Evolutionary conservation across 2,888 invertebrate genomes (phyloP), one percentile per base, ranked within the genome.

Genomic region (Hypena proboscidalis): DNA sequence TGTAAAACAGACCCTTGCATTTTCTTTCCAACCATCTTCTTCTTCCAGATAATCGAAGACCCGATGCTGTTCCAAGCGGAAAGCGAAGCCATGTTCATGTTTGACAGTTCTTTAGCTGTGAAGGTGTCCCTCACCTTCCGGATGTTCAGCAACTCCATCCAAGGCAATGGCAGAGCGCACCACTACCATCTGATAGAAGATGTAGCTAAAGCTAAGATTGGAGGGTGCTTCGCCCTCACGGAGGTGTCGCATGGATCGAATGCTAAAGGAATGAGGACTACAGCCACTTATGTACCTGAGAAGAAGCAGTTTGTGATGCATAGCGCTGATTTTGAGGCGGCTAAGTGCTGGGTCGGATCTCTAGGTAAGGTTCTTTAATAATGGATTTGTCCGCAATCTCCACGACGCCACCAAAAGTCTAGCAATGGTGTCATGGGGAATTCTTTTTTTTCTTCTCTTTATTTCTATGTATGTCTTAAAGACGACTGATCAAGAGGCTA

Each of bases 161-260:
- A 92, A 30, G 92, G 93, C 5, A 90, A 94, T 51, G 96, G 95
- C 0, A 92, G 93, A 1, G 90, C 92, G 0, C 92, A 95, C 30
- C 93, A 95, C 62, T 83, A 80, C 25, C 85, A 92, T 21, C 89
- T 92, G 49, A 75, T 93, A 0, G 91, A 90, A 26, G 90, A 85
- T 14, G 55, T 76, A 0, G 74, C 80, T 17, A 68, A 72, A 1
- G 89, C 69, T 1, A 73, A 75, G 53, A 86, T 90, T 7, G 85
- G 85, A 0, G 91, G 91, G 0, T 90, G 97, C 65, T 97, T 97
- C 80, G 96, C 96, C 0, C 79, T 98, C 27, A 98, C 98, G 0
- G 98, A 98, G 83, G 93, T 98, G 4, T 93, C 95, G 0, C 98
- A 98, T 77, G 98, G 98, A 0, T 97, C 97, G 14, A 98, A 98